A percentile compares a stretch with the other conserved stretches of the same genome.
These are phyloP conservation scores for Micronycteris hirsuta DNA, from an alignment of 2,113 vertebrate genomes.

Conservation along the genomic window DNA sequence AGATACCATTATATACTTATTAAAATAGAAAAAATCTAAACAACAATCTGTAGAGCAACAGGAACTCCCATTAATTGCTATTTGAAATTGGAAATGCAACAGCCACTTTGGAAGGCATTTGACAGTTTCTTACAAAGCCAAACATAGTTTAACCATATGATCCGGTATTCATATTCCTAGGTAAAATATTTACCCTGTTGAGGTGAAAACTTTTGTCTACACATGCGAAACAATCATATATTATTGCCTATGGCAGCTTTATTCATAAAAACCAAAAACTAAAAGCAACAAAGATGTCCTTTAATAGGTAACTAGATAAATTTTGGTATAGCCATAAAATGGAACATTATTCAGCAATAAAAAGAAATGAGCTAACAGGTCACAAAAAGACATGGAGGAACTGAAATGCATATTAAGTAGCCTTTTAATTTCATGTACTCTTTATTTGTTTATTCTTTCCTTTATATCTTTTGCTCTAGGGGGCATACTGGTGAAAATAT, in stretches of 20 bases:
- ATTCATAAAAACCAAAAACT: background rate
- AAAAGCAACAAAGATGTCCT: background rate
- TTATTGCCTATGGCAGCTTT: background rate
- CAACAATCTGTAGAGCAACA: background rate
- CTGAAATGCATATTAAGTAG: background rate
- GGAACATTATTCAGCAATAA: background rate
- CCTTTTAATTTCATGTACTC: no score
- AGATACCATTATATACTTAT: background rate
- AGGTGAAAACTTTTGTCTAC: background rate
- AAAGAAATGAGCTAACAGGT: background rate
- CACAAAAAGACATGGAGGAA: background rate
- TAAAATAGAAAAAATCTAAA: background rate
- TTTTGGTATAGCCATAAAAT: background rate
- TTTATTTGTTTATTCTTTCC: no score
- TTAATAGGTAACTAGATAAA: background rate
- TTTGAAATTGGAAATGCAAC: background rate
- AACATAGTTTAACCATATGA: background rate
- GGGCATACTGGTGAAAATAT: no score
- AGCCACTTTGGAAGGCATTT: background rate
- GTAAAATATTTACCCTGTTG: background rate
- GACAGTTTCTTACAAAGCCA: background rate
- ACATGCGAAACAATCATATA: background rate
- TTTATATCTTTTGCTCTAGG: no score
- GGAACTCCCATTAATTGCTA: background rate
- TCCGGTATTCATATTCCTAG: background rate